These are phyloP conservation scores for Rhinoderma darwinii DNA, from an alignment of 2,113 vertebrate genomes.

Conservation along the genomic window DNA sequence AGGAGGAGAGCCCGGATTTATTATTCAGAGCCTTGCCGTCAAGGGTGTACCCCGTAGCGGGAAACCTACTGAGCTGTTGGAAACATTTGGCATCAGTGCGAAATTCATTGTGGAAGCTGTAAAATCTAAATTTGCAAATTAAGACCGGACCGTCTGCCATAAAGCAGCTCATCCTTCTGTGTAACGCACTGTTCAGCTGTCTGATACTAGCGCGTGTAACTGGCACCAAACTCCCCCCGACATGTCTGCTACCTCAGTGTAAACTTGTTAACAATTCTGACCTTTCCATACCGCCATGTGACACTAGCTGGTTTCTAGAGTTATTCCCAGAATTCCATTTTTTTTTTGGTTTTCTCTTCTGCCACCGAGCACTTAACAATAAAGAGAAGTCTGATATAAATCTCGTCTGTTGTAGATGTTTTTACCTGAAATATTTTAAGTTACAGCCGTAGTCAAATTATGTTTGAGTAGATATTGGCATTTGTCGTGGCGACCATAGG, in stretches of 20 bases:
- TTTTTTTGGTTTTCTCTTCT: neutral
- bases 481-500: too few relatives aligned
- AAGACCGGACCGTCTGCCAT: neutral
- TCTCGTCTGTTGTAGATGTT: neutral
- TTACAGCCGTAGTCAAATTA: too few relatives aligned
- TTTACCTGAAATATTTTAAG: too few relatives aligned
- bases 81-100: constrained; percentile 81
- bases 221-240: too few relatives aligned
- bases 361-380: neutral
- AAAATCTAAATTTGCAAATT: constrained; percentile 75
- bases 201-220: neutral
- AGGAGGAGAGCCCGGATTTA: constrained; percentile 75
- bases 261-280: neutral
- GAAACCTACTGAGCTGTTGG: constrained; percentile 79
- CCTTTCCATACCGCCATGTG: neutral
- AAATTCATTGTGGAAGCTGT: constrained; percentile 78
- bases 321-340: neutral
- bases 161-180: neutral
- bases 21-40: constrained; percentile 80
- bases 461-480: too few relatives aligned
- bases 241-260: constrained; percentile 24
- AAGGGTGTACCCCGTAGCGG: constrained; percentile 77
- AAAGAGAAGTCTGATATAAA: neutral
- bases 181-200: neutral
- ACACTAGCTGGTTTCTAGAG: constrained; percentile 24